Percentiles rank a stretch among this genome's conserved stretches.
phyloP scores from a whole-genome alignment of 2,797 vertebrate genomes.

The Pempheris klunzingeri region DNA sequence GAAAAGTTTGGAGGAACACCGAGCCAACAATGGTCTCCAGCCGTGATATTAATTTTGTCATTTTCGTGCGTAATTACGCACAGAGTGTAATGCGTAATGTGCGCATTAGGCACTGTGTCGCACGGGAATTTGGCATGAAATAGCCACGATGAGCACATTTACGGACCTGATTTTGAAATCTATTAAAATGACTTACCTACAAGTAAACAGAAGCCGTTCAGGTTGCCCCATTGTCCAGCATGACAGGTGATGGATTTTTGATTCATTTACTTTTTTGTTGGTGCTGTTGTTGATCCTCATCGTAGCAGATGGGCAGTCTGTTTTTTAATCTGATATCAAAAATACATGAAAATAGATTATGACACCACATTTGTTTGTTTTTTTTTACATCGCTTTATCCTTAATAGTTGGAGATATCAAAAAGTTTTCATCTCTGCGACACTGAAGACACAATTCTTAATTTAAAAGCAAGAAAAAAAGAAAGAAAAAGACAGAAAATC shows the following conservation, averaged over 20 bases:
- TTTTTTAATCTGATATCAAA: conserved; percentile 1
- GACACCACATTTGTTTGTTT: background rate
- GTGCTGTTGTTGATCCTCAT: background rate
- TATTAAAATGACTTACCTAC: conserved; percentile 18
- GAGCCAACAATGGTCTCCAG: conserved; percentile 41
- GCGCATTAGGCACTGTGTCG: conserved; percentile 20
- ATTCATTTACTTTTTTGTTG: background rate
- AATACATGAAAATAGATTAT: background rate
- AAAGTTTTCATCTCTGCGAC: background rate
- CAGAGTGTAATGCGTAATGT: conserved; percentile 40
- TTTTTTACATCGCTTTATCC: background rate
- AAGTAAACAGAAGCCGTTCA: conserved; percentile 11
- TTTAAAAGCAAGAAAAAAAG: background rate
- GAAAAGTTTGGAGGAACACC: conserved; percentile 43
- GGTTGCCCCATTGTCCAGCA: conserved; percentile 9
- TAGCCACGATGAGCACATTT: conserved; percentile 18
- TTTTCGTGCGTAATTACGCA: conserved; percentile 76
- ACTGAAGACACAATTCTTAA: background rate
- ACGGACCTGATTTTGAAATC: conserved; percentile 4
- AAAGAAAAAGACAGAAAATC: background rate
- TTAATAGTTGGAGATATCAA: background rate
- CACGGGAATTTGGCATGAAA: conserved; percentile 38
- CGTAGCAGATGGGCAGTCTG: background rate
- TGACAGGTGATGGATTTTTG: conserved; percentile 8
- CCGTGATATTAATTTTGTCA: conserved; percentile 20